Evolutionary conservation across 2,888 invertebrate species (phyloP).

Genomic region (Rotaria macrura): DNA sequence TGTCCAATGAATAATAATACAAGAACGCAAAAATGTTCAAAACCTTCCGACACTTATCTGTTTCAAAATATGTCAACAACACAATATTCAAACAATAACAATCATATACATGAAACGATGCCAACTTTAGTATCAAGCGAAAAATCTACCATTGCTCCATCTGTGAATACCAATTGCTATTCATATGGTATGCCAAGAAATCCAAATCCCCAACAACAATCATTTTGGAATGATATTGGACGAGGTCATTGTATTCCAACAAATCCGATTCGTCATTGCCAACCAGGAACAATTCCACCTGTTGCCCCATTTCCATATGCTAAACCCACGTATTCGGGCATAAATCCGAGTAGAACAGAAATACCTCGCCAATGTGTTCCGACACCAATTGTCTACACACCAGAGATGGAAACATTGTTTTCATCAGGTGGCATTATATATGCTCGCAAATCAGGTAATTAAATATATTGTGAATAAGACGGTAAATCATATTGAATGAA

Average conservation of each 20-base stretch:
- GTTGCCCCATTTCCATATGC: neutral
- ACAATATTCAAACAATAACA: neutral
- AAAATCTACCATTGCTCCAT: neutral
- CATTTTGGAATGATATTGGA: neutral
- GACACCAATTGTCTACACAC: neutral
- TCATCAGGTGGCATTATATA: neutral
- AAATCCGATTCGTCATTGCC: neutral
- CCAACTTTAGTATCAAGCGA: neutral
- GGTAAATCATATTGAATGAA: too few species aligned
- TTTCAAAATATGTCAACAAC: neutral
- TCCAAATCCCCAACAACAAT: neutral
- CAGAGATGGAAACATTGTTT: neutral
- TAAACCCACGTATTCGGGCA: neutral
- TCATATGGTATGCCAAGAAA: neutral
- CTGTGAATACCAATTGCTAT: neutral
- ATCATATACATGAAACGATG: neutral
- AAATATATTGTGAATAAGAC: too few species aligned
- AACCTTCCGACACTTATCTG: neutral
- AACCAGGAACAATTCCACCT: neutral
- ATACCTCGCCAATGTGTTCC: neutral
- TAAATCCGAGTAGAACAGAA: neutral
- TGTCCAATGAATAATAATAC: neutral
- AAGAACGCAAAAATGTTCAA: neutral
- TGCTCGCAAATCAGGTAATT: conserved; percentile 6
- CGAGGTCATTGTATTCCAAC: neutral